Evolutionary conservation across 2,888 invertebrate genomes (phyloP), one percentile per base, ranked within the genome.

Genomic region (Zygothrica quintamaculata): DNA sequence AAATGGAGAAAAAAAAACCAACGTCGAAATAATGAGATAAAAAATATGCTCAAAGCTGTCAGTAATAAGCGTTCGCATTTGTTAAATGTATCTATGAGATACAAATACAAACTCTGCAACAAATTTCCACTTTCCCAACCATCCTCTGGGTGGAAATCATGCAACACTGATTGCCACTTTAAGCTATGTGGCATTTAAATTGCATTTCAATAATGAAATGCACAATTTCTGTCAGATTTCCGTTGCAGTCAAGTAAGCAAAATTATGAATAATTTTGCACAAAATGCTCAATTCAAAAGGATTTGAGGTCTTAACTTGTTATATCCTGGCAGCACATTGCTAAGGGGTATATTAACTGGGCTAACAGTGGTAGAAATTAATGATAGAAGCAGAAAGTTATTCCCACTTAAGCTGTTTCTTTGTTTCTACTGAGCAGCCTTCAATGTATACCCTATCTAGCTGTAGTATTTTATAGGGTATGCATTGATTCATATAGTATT

Each of bases 181-280:
- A 8, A 62, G 62, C 37, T 34, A 12, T 33, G 33, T 11, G 44
- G 52, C 3, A 46, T 16, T 64, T 62, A 52, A 53, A 62, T 36
- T 48, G 40, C 33, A 57, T 56, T 57, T 42, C 29, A 15, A 22
- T 44, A 57, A 47, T 44, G 36, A 51, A 65, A 44, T 72, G 51
- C 37, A 43, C 43, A 57, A 57, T 44, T 57, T 42, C 11, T 42
- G 37, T 15, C 33, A 25, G 47, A 51, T 12, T 48, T 46, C 33
- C 40, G 16, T 44, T 37, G 66, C 72, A 37, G 59, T 11, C 51
- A 70, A 53, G 31, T 69, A 37, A 46, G n/a, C n/a, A n/a, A n/a
- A n/a, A n/a, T n/a, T n/a, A n/a, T n/a, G n/a, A n/a, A n/a, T n/a
- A n/a, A n/a, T n/a, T 52, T 43, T 52, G 43, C 58, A 39, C 47